phyloP scores from a whole-genome alignment of 92 coral and sea anemone genomes.

The Hydrozoanthus gracilis region DNA sequence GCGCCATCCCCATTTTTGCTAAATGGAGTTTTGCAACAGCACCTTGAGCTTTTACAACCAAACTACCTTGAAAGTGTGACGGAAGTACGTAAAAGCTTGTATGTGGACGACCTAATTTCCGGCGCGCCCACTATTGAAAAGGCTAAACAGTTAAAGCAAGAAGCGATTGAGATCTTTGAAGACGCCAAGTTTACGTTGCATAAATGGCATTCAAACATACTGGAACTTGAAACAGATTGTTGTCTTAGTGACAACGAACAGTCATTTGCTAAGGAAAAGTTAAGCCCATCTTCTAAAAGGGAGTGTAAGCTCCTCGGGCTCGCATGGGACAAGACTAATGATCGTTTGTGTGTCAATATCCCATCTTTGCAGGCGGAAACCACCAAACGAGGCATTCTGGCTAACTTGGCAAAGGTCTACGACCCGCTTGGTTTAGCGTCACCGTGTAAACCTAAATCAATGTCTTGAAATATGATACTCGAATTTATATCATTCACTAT shows the following conservation, averaged over 20 bases:
- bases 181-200: slow-evolving; percentile 42
- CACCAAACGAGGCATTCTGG: neutral
- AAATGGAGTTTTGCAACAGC: slow-evolving; percentile 15
- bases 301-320: slow-evolving; percentile 9
- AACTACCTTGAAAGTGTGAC: too few species aligned
- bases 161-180: slow-evolving; percentile 33
- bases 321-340: neutral
- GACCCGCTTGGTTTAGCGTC: neutral
- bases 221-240: slow-evolving; percentile 33
- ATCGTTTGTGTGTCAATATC: neutral
- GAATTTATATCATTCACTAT: too few species aligned
- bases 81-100: too few species aligned
- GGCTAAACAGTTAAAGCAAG: slow-evolving; percentile 22
- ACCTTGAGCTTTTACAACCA: too few species aligned
- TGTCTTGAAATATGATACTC: too few species aligned
- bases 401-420: neutral
- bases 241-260: neutral
- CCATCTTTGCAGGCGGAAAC: neutral
- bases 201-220: too few species aligned
- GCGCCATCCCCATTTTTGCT: slow-evolving; percentile 33
- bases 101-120: too few species aligned
- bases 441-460: too few species aligned
- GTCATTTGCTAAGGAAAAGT: slow-evolving; percentile 49
- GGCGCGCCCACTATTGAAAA: neutral
- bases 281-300: slow-evolving; percentile 10